Evolutionary conservation across 2,888 invertebrate species (phyloP).

Genomic region (Eristalis tenax): DNA sequence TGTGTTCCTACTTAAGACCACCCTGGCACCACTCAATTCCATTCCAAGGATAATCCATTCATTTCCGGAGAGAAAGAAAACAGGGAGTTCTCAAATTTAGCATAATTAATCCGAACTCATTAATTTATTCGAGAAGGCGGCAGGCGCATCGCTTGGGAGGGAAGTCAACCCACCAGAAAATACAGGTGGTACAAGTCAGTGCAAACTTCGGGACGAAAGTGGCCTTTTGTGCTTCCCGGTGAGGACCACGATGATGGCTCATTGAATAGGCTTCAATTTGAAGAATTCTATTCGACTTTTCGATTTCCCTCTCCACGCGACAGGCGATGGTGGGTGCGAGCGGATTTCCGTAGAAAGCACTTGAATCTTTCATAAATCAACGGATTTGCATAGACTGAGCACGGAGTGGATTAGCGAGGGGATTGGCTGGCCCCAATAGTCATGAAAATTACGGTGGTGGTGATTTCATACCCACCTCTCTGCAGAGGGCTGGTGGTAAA

Average conservation of each 20-base stretch:
- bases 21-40: background rate
- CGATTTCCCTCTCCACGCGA: background rate
- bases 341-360: conserved; percentile 13
- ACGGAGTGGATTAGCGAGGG: background rate
- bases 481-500: background rate
- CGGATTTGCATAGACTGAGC: conserved; percentile 29
- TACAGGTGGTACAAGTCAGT: conserved; percentile 11
- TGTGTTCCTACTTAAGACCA: background rate
- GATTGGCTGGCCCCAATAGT: conserved; percentile 27
- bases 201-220: conserved; percentile 5
- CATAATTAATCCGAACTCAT: conserved; percentile 50
- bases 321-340: background rate
- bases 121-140: conserved; percentile 31
- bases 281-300: conserved; percentile 4
- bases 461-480: conserved; percentile 20
- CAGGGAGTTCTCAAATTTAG: conserved; percentile 7
- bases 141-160: background rate
- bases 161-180: background rate
- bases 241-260: background rate
- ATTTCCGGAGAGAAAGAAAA: background rate
- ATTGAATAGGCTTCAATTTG: background rate
- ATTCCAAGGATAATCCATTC: background rate
- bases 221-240: background rate
- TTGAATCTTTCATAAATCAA: conserved; percentile 49
- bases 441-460: conserved; percentile 23